phyloP scores from a whole-genome alignment of 2,888 invertebrate genomes.

The Aphodius sticticus region DNA sequence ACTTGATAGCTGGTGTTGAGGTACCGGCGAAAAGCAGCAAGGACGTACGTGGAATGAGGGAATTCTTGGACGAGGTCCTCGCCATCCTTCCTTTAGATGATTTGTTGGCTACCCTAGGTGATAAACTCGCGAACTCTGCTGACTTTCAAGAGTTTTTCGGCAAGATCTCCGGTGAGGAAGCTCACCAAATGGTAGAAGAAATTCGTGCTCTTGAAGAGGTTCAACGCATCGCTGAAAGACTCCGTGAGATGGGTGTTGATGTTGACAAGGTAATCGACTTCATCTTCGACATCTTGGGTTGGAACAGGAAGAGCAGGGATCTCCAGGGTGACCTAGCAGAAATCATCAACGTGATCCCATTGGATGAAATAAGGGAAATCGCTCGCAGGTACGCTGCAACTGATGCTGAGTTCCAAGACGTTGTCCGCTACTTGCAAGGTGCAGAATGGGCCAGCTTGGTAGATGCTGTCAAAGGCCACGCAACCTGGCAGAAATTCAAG shows the following conservation, averaged over 20 bases:
- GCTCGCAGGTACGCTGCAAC: conserved; percentile 42
- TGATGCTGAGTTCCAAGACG: conserved; percentile 45
- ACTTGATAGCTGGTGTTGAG: conserved; percentile 38
- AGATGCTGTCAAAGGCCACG: conserved; percentile 36
- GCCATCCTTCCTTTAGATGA: conserved; percentile 34
- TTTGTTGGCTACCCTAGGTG: conserved; percentile 31
- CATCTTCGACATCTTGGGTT: conserved; percentile 45
- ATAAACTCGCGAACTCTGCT: conserved; percentile 37
- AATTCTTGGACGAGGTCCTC: conserved; percentile 39
- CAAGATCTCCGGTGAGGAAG: conserved; percentile 38
- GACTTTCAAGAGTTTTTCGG: conserved; percentile 41
- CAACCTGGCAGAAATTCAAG: conserved; percentile 42
- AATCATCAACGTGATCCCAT: conserved; percentile 45
- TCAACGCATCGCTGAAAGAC: conserved; percentile 37
- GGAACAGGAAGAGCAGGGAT: conserved; percentile 28
- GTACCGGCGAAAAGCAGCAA: not conserved
- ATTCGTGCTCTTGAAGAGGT: conserved; percentile 45
- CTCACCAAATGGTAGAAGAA: conserved; percentile 43
- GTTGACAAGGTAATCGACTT: conserved; percentile 41
- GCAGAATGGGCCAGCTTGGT: conserved; percentile 46
- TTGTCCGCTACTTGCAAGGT: conserved; percentile 46
- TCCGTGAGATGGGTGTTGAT: conserved; percentile 45
- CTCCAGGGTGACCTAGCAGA: conserved; percentile 43
- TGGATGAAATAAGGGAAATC: conserved; percentile 44
- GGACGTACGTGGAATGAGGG: conserved; percentile 31